Base-by-base conservation (phyloP, 2,888 invertebrate genomes). In the Entomobrya proxima region DNA sequence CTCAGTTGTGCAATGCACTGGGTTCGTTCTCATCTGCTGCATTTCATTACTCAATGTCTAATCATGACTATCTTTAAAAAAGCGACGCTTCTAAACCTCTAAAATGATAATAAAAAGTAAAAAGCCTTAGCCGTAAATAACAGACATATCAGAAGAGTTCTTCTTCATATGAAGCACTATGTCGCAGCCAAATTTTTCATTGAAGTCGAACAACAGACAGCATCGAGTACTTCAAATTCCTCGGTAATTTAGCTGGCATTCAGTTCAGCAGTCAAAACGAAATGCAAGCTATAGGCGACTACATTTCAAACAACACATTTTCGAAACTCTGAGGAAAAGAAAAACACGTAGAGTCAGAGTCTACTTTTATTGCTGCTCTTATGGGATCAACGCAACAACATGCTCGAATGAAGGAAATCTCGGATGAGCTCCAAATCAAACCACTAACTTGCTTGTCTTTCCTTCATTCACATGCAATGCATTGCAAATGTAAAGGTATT, bases 201-300 rank as follows among this genome's bases (percentile, higher is more conserved):
- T 84, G 84, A 84, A 84, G 84, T 84, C 21, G 84, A 84, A 84
- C 77, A 78, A 78, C 55, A 77, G 72, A 52, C 77, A 77, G 58
- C 84, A 83, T 35, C 69, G 77, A 84, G 84, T 84, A 84, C 72
- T 77, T 84, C 84, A 84, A 77, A 84, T 84, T 84, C 84, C 72
- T 77, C 50, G 44, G 77, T 83, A 83, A 83, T 84, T 84, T 84
- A 74, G 69, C 84, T 84, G 72, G 84, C 84, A 84, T 77, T 77
- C 77, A 18, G 32, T 44, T 74, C 74, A 74, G 18, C 35, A 76
- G 76, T 55, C 37, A 76, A 55, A 58, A 58, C 24, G 58, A 76
- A 52, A 74, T 30, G 47, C 74, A 74, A 27, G 50, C 74, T 74
- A 50, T 32, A 24, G 37, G 21, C 13, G 76, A 76, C 55, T 76